Evolutionary conservation across 2,888 invertebrate species (phyloP).

Genomic region (Carpatolechia fugitivella): DNA sequence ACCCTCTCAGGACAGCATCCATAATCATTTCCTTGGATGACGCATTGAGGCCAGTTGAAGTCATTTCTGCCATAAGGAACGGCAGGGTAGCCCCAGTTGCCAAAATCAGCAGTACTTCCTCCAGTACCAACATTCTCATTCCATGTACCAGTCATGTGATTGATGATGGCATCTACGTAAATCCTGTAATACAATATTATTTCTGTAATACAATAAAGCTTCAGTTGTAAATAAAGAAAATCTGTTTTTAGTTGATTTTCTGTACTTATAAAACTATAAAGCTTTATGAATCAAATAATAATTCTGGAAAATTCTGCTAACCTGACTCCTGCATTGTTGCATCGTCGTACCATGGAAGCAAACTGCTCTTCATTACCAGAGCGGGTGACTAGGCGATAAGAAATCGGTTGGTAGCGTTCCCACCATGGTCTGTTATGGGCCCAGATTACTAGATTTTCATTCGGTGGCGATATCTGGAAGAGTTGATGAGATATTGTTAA

Average conservation of each 20-base stretch:
- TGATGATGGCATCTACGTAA: conserved; percentile 90
- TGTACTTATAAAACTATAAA: too few species aligned
- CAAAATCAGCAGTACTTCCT: conserved; percentile 80
- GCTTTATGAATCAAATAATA: too few species aligned
- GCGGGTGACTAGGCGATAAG: conserved; percentile 86
- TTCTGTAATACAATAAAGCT: too few species aligned
- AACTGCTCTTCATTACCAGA: conserved; percentile 88
- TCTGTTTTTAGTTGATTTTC: too few species aligned
- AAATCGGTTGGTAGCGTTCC: conserved; percentile 93
- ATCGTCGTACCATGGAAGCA: conserved; percentile 86
- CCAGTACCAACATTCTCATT: conserved; percentile 79
- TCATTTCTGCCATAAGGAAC: conserved; percentile 84
- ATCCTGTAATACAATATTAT: conserved; percentile 80
- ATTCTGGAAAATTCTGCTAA: too few species aligned
- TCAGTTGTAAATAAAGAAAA: too few species aligned
- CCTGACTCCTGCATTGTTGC: conserved; percentile 88
- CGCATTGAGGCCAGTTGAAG: conserved; percentile 83
- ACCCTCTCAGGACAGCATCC: conserved; percentile 79
- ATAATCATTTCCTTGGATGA: conserved; percentile 83
- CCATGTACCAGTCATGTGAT: conserved; percentile 88
- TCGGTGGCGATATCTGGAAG: conserved; percentile 84
- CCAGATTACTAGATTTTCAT: conserved; percentile 83
- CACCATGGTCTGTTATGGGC: conserved; percentile 86
- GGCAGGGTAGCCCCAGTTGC: conserved; percentile 73
- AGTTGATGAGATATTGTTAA: too few species aligned